Evolutionary conservation across 2,797 vertebrate genomes (phyloP).

Genomic region (Poecilia gillii): DNA sequence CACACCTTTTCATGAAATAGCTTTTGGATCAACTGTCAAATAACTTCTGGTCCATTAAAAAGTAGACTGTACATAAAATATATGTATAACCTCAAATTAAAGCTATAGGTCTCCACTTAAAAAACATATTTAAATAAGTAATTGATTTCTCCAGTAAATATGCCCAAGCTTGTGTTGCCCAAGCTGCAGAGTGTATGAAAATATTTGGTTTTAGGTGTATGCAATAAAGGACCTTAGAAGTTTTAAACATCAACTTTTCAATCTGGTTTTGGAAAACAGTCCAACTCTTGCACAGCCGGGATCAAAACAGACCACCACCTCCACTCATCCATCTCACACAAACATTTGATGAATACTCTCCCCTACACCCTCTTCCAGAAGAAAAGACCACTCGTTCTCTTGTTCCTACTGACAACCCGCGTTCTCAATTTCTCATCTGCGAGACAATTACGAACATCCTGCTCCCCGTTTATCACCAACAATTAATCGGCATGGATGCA

Average conservation of each 20-base stretch:
- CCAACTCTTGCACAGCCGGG: not conserved
- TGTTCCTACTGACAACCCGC: constrained; percentile 36
- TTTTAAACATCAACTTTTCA: not conserved
- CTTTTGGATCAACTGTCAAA: not conserved
- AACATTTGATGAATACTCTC: constrained; percentile 61
- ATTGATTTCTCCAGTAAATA: not conserved
- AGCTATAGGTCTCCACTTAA: not conserved
- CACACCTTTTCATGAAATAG: not conserved
- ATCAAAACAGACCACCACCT: constrained; percentile 22
- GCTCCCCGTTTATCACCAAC: constrained; percentile 88
- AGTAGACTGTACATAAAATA: not conserved
- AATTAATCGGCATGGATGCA: constrained; percentile 89
- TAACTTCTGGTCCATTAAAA: not conserved
- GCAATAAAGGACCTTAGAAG: not conserved
- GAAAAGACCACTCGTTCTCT: constrained; percentile 35
- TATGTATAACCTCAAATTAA: not conserved
- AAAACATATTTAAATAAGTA: not conserved
- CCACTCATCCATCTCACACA: constrained; percentile 24
- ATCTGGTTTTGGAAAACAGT: not conserved
- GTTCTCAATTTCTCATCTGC: constrained; percentile 63
- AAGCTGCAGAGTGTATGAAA: not conserved
- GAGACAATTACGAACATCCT: constrained; percentile 85
- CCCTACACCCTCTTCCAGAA: constrained; percentile 39
- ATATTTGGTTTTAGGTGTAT: not conserved
- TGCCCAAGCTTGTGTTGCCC: not conserved